Percentiles rank a stretch among this genome's conserved stretches.
Evolutionary conservation across 2,888 invertebrate species (phyloP).

Genomic region (Chrysina gloriosa): DNA sequence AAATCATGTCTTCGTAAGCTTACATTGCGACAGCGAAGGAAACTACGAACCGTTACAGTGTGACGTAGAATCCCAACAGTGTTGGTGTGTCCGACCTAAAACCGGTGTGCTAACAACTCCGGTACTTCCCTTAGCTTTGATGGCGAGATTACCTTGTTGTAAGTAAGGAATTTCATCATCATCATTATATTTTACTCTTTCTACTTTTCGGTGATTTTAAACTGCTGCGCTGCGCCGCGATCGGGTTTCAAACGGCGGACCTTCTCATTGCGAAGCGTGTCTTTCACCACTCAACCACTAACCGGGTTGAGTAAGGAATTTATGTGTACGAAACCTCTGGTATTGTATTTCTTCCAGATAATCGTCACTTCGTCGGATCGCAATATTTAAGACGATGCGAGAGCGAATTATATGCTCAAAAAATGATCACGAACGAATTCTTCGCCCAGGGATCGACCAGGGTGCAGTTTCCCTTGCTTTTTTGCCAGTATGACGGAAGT

Average conservation of each 20-base stretch:
- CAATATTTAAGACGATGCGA: conserved; percentile 77
- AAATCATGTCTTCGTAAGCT: conserved; percentile 63
- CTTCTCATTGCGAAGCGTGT: too few species aligned
- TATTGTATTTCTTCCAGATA: too few species aligned
- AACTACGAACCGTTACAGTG: conserved; percentile 78
- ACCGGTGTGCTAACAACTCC: conserved; percentile 71
- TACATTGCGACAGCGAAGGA: conserved; percentile 75
- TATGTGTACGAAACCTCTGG: too few species aligned
- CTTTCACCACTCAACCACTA: too few species aligned
- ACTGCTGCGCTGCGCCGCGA: too few species aligned
- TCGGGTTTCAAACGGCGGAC: too few species aligned
- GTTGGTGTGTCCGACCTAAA: conserved; percentile 75
- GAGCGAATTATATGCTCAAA: conserved; percentile 70
- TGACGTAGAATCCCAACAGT: conserved; percentile 69
- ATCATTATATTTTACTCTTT: neutral
- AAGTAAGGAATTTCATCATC: conserved; percentile 57
- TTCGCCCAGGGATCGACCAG: conserved; percentile 71
- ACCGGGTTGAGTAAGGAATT: too few species aligned
- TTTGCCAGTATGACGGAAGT: conserved; percentile 76
- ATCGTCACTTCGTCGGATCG: conserved; percentile 63
- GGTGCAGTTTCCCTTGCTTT: conserved; percentile 66
- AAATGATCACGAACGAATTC: conserved; percentile 68
- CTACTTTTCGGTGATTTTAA: too few species aligned
- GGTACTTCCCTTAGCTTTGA: conserved; percentile 70
- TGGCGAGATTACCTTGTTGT: conserved; percentile 75